Evolutionary conservation across 2,888 invertebrate genomes (phyloP), one percentile per base, ranked within the genome.

Genomic region (Malthinus flaveolus): DNA sequence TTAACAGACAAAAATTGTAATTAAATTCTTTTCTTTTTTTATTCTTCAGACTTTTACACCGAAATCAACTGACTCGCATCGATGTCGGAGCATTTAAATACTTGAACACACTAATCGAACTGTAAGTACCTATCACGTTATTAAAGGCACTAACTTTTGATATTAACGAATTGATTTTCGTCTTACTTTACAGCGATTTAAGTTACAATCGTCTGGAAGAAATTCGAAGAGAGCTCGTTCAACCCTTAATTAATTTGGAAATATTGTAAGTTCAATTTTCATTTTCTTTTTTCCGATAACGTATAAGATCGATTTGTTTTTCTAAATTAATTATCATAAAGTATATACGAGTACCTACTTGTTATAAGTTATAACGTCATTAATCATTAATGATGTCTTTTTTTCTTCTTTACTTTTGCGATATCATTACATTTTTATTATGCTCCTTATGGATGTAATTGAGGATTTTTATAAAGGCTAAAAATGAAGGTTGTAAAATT

Each of bases 191-290:
- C 69, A 84, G 84, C 46, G 82, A 83, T 68, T 71, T 84, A 36
- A 76, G 83, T 1, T 75, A 78, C 53, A 84, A 84, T 72, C 74
- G 71, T 35, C 73, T 84, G 39, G 69, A 68, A 15, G 71, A 75
- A 48, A 76, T 82, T 32, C 71, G 71, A 12, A 71, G 71, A 1
- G 66, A 69, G 5, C 73, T 79, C 4, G 79, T 83, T 62, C 64
- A 68, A 2, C 75, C 78, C 7, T 70, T 84, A 36, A 65, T 63
- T 10, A 78, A 73, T 39, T 71, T 84, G 55, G 74, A 75, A 66
- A 77, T 75, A 53, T 68, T 84, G 83, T 84, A 71, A 79, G 78
- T 74, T 64, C 15, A 23, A 8, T 46, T 46, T 46, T 33, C 6
- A 13, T 46, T 5, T 23, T 23, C 5, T 23, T 23, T 23, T 23